A percentile compares a stretch with the other conserved stretches of the same genome.
Evolutionary conservation across 2,888 invertebrate genomes (phyloP).

Genomic region (Pycnomerus fuliginosus): DNA sequence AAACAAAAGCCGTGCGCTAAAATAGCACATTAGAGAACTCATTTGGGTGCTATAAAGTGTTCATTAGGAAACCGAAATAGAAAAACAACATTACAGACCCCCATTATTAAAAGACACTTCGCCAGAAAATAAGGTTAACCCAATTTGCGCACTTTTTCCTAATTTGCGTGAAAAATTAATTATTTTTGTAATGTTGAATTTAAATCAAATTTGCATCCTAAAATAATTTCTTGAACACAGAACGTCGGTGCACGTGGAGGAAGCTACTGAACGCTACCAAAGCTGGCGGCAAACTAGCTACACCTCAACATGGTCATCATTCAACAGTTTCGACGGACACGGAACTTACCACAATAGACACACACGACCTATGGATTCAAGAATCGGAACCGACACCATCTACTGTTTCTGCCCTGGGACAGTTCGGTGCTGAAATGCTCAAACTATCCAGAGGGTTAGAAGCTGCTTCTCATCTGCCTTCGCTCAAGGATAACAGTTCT

Average conservation of each 20-base stretch:
- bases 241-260: constrained; percentile 78
- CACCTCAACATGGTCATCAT: constrained; percentile 65
- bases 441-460: constrained; percentile 79
- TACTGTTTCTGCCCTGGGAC: constrained; percentile 81
- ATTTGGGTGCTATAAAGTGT: too few species aligned
- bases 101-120: too few species aligned
- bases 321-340: constrained; percentile 82
- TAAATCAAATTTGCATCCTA: constrained; percentile 5
- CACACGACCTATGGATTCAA: constrained; percentile 77
- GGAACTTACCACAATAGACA: constrained; percentile 79
- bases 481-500: constrained; percentile 19
- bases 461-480: constrained; percentile 58
- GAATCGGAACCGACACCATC: constrained; percentile 72
- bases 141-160: too few species aligned
- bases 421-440: constrained; percentile 85
- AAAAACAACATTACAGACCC: too few species aligned
- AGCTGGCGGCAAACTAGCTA: constrained; percentile 24
- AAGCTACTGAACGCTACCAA: constrained; percentile 60
- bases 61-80: too few species aligned
- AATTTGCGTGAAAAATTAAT: too few species aligned
- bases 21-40: too few species aligned
- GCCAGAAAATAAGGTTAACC: too few species aligned
- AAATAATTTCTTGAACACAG: constrained; percentile 45
- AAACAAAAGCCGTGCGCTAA: too few species aligned
- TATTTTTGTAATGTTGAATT: too few species aligned